These are phyloP conservation scores for Anableps anableps DNA, from an alignment of 2,797 vertebrate species.

Conservation along the genomic window DNA sequence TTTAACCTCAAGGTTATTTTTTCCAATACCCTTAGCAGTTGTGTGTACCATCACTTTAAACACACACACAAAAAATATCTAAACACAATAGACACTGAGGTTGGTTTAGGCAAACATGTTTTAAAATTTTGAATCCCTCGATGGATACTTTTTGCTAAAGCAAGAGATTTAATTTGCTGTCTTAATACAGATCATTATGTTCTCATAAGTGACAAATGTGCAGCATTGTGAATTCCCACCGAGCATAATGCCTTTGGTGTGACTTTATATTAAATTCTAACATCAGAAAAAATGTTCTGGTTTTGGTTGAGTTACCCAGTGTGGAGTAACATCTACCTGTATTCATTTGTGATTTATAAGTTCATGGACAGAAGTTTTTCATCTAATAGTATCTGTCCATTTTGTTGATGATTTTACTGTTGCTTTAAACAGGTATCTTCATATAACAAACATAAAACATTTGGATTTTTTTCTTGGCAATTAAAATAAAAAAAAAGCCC, in stretches of 20 bases:
- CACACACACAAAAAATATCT: background rate
- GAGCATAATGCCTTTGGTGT: background rate
- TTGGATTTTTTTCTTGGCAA: slow-evolving; percentile 7
- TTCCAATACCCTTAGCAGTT: background rate
- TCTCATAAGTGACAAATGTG: background rate
- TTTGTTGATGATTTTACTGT: background rate
- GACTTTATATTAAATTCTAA: background rate
- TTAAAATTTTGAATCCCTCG: too few relatives aligned
- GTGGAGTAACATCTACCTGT: background rate
- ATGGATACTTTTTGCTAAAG: background rate
- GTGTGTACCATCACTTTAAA: background rate
- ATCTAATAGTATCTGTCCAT: background rate
- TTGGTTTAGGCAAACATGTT: background rate
- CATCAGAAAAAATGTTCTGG: background rate
- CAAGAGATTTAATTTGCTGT: background rate
- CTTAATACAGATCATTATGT: background rate
- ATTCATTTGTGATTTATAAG: background rate
- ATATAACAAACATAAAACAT: slow-evolving; percentile 1
- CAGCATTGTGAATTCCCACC: background rate
- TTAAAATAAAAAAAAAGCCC: slow-evolving; percentile 17
- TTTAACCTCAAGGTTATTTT: background rate
- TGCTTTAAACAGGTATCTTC: background rate
- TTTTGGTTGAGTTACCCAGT: background rate
- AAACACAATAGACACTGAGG: background rate
- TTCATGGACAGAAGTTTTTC: background rate